Evolutionary conservation across 2,113 vertebrate genomes (phyloP), one percentile per base, ranked within the genome.

Genomic region (Tinamus guttatus): DNA sequence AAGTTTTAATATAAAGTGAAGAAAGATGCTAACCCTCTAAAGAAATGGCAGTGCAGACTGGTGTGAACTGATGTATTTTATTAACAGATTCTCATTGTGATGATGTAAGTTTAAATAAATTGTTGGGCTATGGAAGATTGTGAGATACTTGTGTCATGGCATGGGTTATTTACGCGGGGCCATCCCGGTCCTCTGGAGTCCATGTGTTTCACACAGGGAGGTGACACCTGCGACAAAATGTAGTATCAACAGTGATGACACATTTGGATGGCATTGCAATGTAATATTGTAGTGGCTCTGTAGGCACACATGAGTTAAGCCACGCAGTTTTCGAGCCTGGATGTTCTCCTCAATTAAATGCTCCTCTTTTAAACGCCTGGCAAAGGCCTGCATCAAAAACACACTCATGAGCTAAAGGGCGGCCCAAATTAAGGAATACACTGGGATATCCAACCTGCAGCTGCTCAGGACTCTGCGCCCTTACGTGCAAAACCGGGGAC

Each of bases 41-140:
- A 96, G 81, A 62, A 82, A 84, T 81, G 89, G 91, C 80, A 93
- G 93, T 90, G 96, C 75, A 51, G 88, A 93, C 94, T 94, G 82
- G 86, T 97, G 93, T 96, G 95, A 97, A 97, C 94, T 95, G 96
- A 92, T 97, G 95, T 98, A 94, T 95, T 95, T 96, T 94, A 94
- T 95, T 96, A 96, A 97, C 89, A 94, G 89, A 97, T 96, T 97
- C 85, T 93, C 96, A 63, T 97, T 97, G 95, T 97, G 96, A 95
- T 98, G 94, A 95, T 98, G 94, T 97, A 96, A 96, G 97, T 97
- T 97, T 95, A 97, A 98, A 98, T 98, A 97, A 98, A 98, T 82
- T 92, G 86, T 96, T 97, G 97, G 93, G 96, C 97, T 97, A 94
- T 95, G 92, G 95, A 97, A 90, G 81, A 94, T 30, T 89, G 92